Evolutionary conservation across 2,797 vertebrate genomes (phyloP), one percentile per base, ranked within the genome.

Genomic region (Simalia tracyae): DNA sequence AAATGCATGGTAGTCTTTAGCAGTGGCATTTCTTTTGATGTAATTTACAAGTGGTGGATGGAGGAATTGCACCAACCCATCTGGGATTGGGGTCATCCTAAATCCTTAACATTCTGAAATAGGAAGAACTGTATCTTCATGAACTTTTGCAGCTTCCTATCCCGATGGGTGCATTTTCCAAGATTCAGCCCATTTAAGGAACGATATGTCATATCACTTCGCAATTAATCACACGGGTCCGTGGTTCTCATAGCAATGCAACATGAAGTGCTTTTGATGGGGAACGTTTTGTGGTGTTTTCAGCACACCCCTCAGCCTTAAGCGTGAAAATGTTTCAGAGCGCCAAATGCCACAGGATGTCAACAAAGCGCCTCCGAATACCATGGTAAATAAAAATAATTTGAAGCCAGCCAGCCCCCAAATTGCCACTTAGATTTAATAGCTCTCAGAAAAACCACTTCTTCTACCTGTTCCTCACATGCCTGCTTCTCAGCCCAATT

Each of bases 351-450:
- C 57, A 76, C 11, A 36, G 36, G 61, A 68, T 60, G 61, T 93
- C 76, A 36, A 88, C 68, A 85, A 72, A 60, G 28, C 60, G 28
- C 22, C 50, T 85, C 54, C 14, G 17, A 10, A 26, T 63, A 88
- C 61, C 56, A 86, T 56, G 22, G 54, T 57, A 92, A 90, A 87
- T 46, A 91, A 91, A 66, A 22, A 42, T 87, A 88, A 88, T 54
- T 88, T 60, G 68, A 46, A 56, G 87, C 60, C 61, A 86, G 24
- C 91, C 84, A 50, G 50, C 86, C n/a, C 72, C 91, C 60, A 93
- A 94, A 94, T 88, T 92, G 90, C 28, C 68, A 90, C 93, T 90
- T 57, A 90, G 81, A 87, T 89, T 92, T 88, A 42, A 89, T 46
- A 46, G 87, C 19, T 11, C 68, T 92, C 93, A 88, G 93, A 6